Percentiles rank a stretch among this genome's conserved stretches.
These are phyloP conservation scores for Thunnus maccoyii DNA, from an alignment of 2,113 vertebrate species.

Conservation along the genomic window DNA sequence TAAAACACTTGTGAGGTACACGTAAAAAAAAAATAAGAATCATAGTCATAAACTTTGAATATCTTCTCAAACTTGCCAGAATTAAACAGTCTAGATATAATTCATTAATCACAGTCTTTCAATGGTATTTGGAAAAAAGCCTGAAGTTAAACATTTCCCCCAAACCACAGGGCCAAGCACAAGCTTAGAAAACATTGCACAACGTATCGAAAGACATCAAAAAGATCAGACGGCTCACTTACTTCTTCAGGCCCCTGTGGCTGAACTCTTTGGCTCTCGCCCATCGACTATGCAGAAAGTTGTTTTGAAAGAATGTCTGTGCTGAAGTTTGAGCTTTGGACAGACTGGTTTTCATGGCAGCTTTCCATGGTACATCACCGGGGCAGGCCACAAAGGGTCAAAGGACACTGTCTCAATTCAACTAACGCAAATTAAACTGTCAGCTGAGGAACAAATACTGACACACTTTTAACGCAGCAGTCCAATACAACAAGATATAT, in stretches of 20 bases:
- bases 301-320: constrained; percentile 22
- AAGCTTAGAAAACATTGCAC: background rate
- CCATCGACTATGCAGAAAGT: background rate
- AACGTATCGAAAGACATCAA: background rate
- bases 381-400: constrained; percentile 56
- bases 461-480: too few relatives aligned
- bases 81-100: background rate
- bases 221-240: constrained; percentile 36
- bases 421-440: background rate
- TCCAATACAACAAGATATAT: too few relatives aligned
- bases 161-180: background rate
- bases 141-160: background rate
- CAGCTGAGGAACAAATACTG: too few relatives aligned
- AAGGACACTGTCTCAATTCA: constrained; percentile 53
- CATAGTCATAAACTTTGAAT: background rate
- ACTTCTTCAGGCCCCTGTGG: constrained; percentile 11
- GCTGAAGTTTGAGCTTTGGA: constrained; percentile 77
- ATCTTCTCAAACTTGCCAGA: constrained; percentile 30
- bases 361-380: constrained; percentile 64
- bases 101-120: background rate
- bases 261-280: constrained; percentile 13
- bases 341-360: constrained; percentile 60
- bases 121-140: background rate
- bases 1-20: background rate
- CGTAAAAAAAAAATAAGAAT: background rate